Evolutionary conservation across 2,113 vertebrate species (phyloP).

Genomic region (Embiotoca jacksoni): DNA sequence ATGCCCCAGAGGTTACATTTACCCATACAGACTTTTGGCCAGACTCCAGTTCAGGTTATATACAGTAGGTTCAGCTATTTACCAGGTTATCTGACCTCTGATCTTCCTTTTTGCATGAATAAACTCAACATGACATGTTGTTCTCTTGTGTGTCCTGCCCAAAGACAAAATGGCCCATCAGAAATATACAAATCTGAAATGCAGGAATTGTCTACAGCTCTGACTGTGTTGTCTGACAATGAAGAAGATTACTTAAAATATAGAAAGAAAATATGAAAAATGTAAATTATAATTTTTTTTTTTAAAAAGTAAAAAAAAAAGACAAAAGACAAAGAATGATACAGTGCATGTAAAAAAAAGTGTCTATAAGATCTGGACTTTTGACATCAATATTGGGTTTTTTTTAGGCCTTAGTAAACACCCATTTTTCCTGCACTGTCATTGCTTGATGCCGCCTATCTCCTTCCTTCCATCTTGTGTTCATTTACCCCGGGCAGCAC

Average conservation of each 20-base stretch:
- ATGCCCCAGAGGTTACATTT: slow-evolving; percentile 27
- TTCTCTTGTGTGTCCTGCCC: not conserved
- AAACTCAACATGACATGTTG: slow-evolving; percentile 1
- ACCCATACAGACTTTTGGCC: not conserved
- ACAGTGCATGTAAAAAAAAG: no score
- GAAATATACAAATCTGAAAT: not conserved
- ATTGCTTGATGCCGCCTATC: slow-evolving; percentile 27
- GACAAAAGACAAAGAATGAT: no score
- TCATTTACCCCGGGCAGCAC: slow-evolving; percentile 52
- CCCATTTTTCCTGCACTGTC: slow-evolving; percentile 54
- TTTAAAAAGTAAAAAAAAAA: no score
- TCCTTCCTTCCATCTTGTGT: slow-evolving; percentile 35
- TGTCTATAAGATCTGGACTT: slow-evolving; percentile 8
- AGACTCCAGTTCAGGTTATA: not conserved
- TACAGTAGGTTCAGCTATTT: not conserved
- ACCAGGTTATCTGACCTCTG: slow-evolving; percentile 4
- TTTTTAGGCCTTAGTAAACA: slow-evolving; percentile 36
- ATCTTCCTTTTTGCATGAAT: slow-evolving; percentile 5
- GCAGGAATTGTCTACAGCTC: no score
- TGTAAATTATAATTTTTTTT: no score
- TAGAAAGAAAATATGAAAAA: no score
- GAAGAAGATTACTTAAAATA: no score
- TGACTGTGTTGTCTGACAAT: no score
- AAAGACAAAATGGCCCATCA: not conserved
- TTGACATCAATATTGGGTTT: slow-evolving; percentile 31